These are phyloP conservation scores for Busseola fusca DNA, from an alignment of 2,888 invertebrate species.

Conservation along the genomic window DNA sequence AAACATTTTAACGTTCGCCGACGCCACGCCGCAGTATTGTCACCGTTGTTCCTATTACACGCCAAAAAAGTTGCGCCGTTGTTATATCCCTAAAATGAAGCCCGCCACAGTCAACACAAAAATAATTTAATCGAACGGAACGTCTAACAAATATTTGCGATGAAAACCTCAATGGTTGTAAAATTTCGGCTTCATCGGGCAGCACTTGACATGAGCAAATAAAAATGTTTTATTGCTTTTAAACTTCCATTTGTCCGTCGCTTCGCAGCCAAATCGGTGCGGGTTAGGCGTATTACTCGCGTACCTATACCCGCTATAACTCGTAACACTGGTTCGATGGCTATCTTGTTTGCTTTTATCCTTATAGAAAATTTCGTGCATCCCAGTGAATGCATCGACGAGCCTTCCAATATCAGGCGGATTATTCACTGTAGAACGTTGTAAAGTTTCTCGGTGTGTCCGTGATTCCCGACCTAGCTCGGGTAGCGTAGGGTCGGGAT, in stretches of 20 bases:
- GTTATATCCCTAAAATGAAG: slow-evolving; percentile 63
- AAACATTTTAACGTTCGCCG: slow-evolving; percentile 82
- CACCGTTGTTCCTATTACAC: slow-evolving; percentile 77
- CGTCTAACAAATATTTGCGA: slow-evolving; percentile 72
- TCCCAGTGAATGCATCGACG: slow-evolving; percentile 87
- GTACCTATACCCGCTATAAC: slow-evolving; percentile 63
- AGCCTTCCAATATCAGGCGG: slow-evolving; percentile 87
- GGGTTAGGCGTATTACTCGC: slow-evolving; percentile 60
- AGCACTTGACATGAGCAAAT: slow-evolving; percentile 72
- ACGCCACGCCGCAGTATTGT: slow-evolving; percentile 76
- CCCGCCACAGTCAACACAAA: slow-evolving; percentile 65
- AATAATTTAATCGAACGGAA: slow-evolving; percentile 70
- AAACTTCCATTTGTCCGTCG: slow-evolving; percentile 69
- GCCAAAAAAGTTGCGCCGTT: slow-evolving; percentile 76
- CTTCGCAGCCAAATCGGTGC: slow-evolving; percentile 64
- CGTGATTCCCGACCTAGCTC: slow-evolving; percentile 70
- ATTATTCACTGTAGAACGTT: slow-evolving; percentile 85
- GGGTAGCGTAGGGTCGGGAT: slow-evolving; percentile 68
- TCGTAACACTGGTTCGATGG: slow-evolving; percentile 84
- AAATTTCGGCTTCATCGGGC: slow-evolving; percentile 73
- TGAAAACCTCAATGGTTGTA: slow-evolving; percentile 73
- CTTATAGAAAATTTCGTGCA: slow-evolving; percentile 89
- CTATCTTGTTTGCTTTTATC: slow-evolving; percentile 89
- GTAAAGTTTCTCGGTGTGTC: slow-evolving; percentile 71
- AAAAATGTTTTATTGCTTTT: slow-evolving; percentile 75